Evolutionary conservation across 2,888 invertebrate species (phyloP), one percentile per base, ranked within the genome.

Genomic region (Bursaphelenchus okinawaensis): DNA sequence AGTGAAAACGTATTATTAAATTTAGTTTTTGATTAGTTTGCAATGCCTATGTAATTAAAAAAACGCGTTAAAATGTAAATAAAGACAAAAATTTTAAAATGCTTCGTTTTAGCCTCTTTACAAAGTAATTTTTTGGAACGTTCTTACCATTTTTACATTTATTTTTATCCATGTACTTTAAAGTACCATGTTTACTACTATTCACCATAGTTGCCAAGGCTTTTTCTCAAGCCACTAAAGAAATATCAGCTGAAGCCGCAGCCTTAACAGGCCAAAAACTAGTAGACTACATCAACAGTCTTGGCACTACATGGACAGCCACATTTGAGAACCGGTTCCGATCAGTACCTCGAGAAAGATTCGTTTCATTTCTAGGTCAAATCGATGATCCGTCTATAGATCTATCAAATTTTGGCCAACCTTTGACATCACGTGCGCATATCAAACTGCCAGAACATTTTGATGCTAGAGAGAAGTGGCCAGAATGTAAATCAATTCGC

Each of bases 241-340:
- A 40, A 40, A 12, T 40, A n/a, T 20, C 52, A 8, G 55, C 22
- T 1, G 26, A 61, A 9, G 54, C 54, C 3, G 19, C 12, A 20
- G 1, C 22, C 22, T 24, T 61, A 24, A 61, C 62, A 2, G 61
- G 61, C 7, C 22, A 61, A 24, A 55, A 55, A 1, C 55, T 61
- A 8, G 61, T 61, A 9, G 55, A 52, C 4, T 61, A 61, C 61
- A 26, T 61, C 55, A 61, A 61, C 61, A 61, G 23, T n/a, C 61
- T 57, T 4, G 12, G 57, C 9, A 23, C 23, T 23, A 3, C n/a
- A n/a, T 61, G 61, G 61, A 54, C 3, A 12, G 54, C 40, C 6
- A 16, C 40, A 6, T 3, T n/a, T n/a, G 40, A 40, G 3, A 12
- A 40, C n/a, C 12, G n/a, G 40, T 40, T 40, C 6, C 12, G n/a